These are phyloP conservation scores for Cydia fagiglandana DNA, from an alignment of 1,140 invertebrate species.

Conservation along the genomic window DNA sequence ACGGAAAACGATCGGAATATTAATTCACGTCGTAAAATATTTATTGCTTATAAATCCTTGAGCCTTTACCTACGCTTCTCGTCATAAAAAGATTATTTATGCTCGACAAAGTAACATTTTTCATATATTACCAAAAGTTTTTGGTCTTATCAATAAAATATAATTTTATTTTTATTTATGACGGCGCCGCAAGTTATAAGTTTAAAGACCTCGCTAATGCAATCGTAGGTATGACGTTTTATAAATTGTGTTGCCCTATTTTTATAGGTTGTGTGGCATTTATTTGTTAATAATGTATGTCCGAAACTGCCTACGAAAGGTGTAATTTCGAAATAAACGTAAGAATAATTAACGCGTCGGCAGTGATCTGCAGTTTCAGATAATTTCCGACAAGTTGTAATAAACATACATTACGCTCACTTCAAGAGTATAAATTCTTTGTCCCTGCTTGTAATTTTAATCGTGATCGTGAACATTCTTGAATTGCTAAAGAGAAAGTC, in stretches of 20 bases:
- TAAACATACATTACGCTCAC: constrained; percentile 36
- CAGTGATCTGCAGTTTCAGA: constrained; percentile 42
- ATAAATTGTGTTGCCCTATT: background rate
- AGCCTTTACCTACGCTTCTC: constrained; percentile 77
- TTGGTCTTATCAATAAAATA: constrained; percentile 72
- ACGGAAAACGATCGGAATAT: constrained; percentile 78
- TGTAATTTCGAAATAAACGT: constrained; percentile 9
- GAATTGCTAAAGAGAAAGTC: constrained; percentile 32
- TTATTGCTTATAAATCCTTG: constrained; percentile 79
- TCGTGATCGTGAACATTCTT: constrained; percentile 31
- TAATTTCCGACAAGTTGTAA: constrained; percentile 38
- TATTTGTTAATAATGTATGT: constrained; percentile 24
- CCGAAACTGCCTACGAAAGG: background rate
- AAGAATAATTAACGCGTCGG: constrained; percentile 26
- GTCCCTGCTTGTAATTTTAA: constrained; percentile 33
- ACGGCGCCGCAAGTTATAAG: constrained; percentile 54
- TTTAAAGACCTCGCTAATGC: constrained; percentile 37
- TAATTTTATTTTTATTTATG: constrained; percentile 61
- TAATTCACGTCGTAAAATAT: constrained; percentile 79
- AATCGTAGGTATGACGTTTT: constrained; percentile 21
- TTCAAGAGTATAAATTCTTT: constrained; percentile 28
- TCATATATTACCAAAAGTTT: constrained; percentile 74
- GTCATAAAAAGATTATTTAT: constrained; percentile 80
- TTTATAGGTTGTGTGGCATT: constrained; percentile 15
- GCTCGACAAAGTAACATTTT: constrained; percentile 76